A percentile compares a stretch with the other conserved stretches of the same genome.
Evolutionary conservation across 1,140 invertebrate genomes (phyloP).

Genomic region (Apis florea): DNA sequence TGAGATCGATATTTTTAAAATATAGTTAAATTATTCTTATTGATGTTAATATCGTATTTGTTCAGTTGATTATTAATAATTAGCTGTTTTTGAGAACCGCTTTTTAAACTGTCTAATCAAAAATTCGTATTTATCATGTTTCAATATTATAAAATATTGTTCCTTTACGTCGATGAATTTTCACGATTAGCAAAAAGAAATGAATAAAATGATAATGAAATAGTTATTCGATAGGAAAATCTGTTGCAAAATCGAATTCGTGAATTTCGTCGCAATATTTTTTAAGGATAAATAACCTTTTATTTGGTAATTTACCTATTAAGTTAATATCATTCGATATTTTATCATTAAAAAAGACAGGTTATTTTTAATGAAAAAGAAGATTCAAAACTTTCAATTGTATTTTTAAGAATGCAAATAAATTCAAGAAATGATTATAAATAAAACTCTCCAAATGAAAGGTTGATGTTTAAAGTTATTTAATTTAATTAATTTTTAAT

Average conservation of each 20-base stretch:
- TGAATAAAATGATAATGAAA: not conserved
- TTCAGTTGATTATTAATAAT: constrained; percentile 18
- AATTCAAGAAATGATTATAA: not conserved
- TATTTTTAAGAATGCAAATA: not conserved
- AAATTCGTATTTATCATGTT: constrained; percentile 13
- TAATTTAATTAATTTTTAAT: constrained; percentile 1
- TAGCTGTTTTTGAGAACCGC: constrained; percentile 12
- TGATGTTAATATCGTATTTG: constrained; percentile 46
- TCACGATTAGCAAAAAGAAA: not conserved
- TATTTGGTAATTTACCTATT: not conserved
- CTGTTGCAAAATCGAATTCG: constrained; percentile 10
- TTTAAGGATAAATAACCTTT: not conserved
- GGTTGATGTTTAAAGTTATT: constrained; percentile 12
- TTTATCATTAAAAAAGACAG: not conserved
- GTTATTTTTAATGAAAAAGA: not conserved
- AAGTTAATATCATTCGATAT: not conserved
- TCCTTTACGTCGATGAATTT: constrained; percentile 34
- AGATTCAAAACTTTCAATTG: not conserved
- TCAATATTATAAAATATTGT: too few species aligned
- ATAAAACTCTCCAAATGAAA: constrained; percentile 11
- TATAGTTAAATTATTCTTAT: constrained; percentile 31
- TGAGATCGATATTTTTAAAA: constrained; percentile 21
- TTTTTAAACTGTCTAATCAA: constrained; percentile 19
- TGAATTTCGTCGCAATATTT: constrained; percentile 15
- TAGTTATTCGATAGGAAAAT: not conserved